These are phyloP conservation scores for Stigmatopora argus DNA, from an alignment of 2,113 vertebrate genomes.

Conservation along the genomic window DNA sequence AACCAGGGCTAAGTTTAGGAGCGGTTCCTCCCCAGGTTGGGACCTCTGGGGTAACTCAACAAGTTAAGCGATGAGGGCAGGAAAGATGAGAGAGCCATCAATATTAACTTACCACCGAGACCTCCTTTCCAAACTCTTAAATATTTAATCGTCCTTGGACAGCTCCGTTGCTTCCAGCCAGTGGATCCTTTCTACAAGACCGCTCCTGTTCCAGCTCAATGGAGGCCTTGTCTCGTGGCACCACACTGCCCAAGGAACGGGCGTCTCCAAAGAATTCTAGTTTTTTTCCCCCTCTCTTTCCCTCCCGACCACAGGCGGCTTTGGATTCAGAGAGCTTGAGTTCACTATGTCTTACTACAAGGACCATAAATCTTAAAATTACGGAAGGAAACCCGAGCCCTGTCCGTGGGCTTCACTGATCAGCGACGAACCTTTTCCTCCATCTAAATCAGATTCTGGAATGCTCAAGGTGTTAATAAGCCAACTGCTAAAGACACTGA, in stretches of 20 bases:
- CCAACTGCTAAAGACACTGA: constrained; percentile 14
- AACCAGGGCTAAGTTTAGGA: constrained; percentile 16
- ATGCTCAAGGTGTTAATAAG: constrained; percentile 10
- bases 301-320: constrained; percentile 51
- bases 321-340: constrained; percentile 45
- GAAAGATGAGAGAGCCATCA: constrained; percentile 75
- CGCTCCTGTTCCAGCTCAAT: constrained; percentile 74
- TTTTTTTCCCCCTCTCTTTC: constrained; percentile 39
- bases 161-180: constrained; percentile 63
- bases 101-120: constrained; percentile 74
- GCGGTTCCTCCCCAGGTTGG: constrained; percentile 44
- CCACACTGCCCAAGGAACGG: constrained; percentile 68
- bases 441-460: not conserved
- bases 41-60: constrained; percentile 48
- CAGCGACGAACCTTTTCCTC: constrained; percentile 18
- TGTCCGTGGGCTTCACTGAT: constrained; percentile 26
- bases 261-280: constrained; percentile 67
- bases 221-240: constrained; percentile 69
- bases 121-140: constrained; percentile 70
- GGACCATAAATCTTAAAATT: constrained; percentile 32
- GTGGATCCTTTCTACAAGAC: constrained; percentile 70
- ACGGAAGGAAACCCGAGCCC: constrained; percentile 30
- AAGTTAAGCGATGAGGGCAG: constrained; percentile 45
- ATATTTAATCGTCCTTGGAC: constrained; percentile 76
- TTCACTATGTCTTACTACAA: constrained; percentile 44